Base-by-base conservation (phyloP, 2,888 invertebrate species). In the Poecilobothrus nobilitatus region DNA sequence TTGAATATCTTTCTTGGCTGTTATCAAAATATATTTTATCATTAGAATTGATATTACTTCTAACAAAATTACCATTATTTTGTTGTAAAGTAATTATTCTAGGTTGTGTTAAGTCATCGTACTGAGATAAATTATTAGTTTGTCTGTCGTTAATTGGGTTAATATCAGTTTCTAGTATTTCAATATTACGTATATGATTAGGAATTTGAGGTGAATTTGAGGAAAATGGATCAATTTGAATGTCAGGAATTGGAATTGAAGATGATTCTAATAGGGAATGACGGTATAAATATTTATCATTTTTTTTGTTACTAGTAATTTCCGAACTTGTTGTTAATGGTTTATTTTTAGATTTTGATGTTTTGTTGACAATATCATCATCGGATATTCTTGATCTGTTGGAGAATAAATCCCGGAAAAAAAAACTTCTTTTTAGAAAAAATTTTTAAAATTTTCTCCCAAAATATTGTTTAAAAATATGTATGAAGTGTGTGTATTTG, bases 311-410 rank as follows among this genome's bases (percentile, higher is more conserved):
- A 53, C 15, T 53, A 76, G 77, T 76, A 76, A 4, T 4, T 76
- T 74, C 76, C 76, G 76, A 75, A 74, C 77, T 79, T 76, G 78
- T 76, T 74, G 77, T 75, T 76, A 77, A 71, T 76, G 78, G 78
- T 75, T 76, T 73, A 74, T 73, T 73, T 72, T 74, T 73, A 71
- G 74, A 70, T 72, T 76, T 74, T 70, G 73, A 71, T 72, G 74
- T 75, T 73, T 74, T 76, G 79, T 78, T 76, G 77, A 76, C 76
- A 70, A 68, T 69, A 72, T 70, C 74, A 72, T 71, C 73, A 68
- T 73, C 73, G 69, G 71, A 71, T 68, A 71, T 73, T 73, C 72
- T 70, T 71, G 74, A 75, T 75, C 74, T 74, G 74, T 75, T 73
- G 71, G 69, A 73, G 70, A 71, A 71, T 67, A 71, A 71, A 70